Evolutionary conservation across 2,113 vertebrate genomes (phyloP), one percentile per base, ranked within the genome.

Genomic region (Phycodurus eques): DNA sequence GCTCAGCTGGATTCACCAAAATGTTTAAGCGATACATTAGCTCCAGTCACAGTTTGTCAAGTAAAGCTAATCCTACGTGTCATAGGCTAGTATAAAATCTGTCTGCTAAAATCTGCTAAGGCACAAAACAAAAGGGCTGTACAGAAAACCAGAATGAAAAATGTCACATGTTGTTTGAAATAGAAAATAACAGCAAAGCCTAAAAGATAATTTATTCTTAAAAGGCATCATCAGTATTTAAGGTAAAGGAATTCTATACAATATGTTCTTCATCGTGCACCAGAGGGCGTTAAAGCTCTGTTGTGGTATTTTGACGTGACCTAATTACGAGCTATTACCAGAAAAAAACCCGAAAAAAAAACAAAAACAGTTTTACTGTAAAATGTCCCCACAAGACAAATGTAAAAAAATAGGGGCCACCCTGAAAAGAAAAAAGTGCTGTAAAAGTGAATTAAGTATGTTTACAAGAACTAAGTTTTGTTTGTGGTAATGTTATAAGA

Each of bases 71-170:
- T 44, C n/a, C 0, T 57, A 7, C 43, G 8, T 67, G 43, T 70
- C n/a, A 72, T 31, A 80, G 39, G 73, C 63, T 11, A 67, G 35
- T 70, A 20, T 80, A 70, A 66, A 82, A 85, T 82, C 73, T 76
- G 73, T 72, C 85, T 19, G 31, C n/a, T n/a, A n/a, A n/a, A n/a
- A n/a, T n/a, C n/a, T n/a, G 82, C 70, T 77, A 80, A 89, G 83
- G 83, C 84, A 88, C 76, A 69, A 83, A 87, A 80, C 31, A 14
- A 71, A 80, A 65, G 62, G 57, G 73, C 33, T 75, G 53, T 22
- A 35, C 49, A 67, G 46, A n/a, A 82, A 83, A 66, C 12, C 17
- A 47, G 3, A 75, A 71, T 43, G 70, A 53, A 82, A 68, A 67
- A 67, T 3, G 53, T 22, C 53, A 54, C 20, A 54, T 60, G 8